Percentiles rank a stretch among this genome's conserved stretches.
Conservation (phyloP, 2,113 vertebrate species). For the Cariama cristata region DNA sequence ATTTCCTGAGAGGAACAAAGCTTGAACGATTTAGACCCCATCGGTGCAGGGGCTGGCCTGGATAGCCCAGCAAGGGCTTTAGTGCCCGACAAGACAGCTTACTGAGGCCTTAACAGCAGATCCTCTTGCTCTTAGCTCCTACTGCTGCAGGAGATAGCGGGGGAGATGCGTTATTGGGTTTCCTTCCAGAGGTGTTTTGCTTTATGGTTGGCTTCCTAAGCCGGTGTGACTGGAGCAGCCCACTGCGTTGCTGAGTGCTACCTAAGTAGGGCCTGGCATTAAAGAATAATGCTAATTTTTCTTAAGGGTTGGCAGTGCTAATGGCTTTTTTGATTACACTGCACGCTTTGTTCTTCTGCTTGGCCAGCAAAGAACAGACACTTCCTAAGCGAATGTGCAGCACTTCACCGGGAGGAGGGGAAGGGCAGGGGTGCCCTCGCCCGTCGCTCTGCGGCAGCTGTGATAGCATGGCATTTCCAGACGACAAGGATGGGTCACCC, state of each 20-base stretch:
- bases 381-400: not conserved
- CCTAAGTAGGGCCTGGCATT: not conserved
- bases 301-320: not conserved
- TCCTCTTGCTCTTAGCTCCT: not conserved
- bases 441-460: rapidly evolving
- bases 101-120: slow-evolving; percentile 16
- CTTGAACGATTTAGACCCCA: not conserved
- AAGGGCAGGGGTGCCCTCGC: not conserved
- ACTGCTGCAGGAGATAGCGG: not conserved
- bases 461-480: rapidly evolving
- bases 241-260: not conserved
- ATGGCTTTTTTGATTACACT: not conserved
- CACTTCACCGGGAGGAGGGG: not conserved
- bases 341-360: not conserved
- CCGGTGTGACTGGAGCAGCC: not conserved
- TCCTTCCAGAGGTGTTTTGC: not conserved
- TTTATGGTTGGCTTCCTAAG: not conserved
- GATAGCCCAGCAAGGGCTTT: not conserved
- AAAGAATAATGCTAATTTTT: not conserved
- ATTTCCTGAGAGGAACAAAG: not conserved
- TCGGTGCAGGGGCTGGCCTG: not conserved
- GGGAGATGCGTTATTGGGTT: not conserved
- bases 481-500: not conserved
- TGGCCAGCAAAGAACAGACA: not conserved
- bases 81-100: slow-evolving; percentile 56